Base-by-base conservation (phyloP, 2,113 vertebrate genomes). In the Cavia aperea region DNA sequence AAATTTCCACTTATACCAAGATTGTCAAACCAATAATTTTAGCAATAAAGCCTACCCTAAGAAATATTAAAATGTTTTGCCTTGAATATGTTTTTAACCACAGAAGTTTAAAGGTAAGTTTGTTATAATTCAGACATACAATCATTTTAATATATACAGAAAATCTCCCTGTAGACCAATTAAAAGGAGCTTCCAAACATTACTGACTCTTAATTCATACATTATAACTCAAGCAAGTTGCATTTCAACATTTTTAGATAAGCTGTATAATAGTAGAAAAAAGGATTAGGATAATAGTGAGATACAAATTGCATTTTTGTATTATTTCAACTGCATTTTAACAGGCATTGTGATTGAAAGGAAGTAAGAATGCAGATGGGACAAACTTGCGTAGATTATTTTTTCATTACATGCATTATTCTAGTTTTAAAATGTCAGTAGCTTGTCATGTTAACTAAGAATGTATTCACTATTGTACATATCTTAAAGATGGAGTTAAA, bases 361-460 rank as follows among this genome's bases (percentile, higher is more conserved):
- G 49, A 94, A 94, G 89, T 88, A 86, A 77, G 82, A 95, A 96
- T 78, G 73, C 60, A 90, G 78, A 94, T 86, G 75, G 66, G 82
- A 96, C 94, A 96, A 96, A 98, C 96, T 95, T 97, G 92, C 78
- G 92, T 96, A 97, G 96, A 96, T 97, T 98, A 96, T 97, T 97
- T 98, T 98, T 96, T 97, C 93, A 98, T 97, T 96, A 97, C 95
- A 96, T 96, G 91, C 94, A 97, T 98, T 98, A 98, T 97, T 97
- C 96, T 92, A 94, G 95, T 96, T 97, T 97, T 96, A 96, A 98
- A 97, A 97, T 96, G 93, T 95, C 97, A 97, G 97, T 97, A 83
- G 86, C 96, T 97, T 97, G 94, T 97, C 97, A 97, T 97, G 96
- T 96, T 97, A 95, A 88, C 90, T 94, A 97, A 96, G 96, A 97